These are phyloP conservation scores for Neosalanx taihuensis DNA, from an alignment of 2,797 vertebrate genomes.

Conservation along the genomic window DNA sequence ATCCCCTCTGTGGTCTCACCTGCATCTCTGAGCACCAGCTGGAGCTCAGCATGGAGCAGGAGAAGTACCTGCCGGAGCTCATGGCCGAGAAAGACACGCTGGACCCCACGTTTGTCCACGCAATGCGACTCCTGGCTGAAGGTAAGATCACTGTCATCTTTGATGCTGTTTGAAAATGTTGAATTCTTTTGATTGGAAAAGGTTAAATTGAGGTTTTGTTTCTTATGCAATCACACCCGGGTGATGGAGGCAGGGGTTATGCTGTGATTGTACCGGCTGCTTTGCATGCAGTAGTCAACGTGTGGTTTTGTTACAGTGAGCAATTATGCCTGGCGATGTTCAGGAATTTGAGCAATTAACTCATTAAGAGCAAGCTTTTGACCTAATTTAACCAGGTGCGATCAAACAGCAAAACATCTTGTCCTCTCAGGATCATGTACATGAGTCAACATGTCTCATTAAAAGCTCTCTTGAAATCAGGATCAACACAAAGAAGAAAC, in stretches of 20 bases:
- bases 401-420: too few relatives aligned
- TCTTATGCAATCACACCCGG: neutral
- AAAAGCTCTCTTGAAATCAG: too few relatives aligned
- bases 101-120: constrained; percentile 91
- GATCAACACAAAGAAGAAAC: too few relatives aligned
- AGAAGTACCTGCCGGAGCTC: constrained; percentile 92
- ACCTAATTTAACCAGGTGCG: too few relatives aligned
- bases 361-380: too few relatives aligned
- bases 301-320: too few relatives aligned
- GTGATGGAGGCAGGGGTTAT: neutral
- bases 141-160: constrained; percentile 70
- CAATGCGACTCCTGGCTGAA: constrained; percentile 88
- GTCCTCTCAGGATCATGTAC: too few relatives aligned
- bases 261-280: too few relatives aligned
- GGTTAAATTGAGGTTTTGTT: neutral
- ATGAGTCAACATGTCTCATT: too few relatives aligned
- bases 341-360: too few relatives aligned
- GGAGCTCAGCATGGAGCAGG: constrained; percentile 83
- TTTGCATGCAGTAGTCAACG: too few relatives aligned
- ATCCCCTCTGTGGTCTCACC: constrained; percentile 62
- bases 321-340: too few relatives aligned
- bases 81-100: constrained; percentile 90
- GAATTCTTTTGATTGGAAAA: neutral
- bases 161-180: constrained; percentile 8
- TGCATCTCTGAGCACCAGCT: constrained; percentile 53